Base-by-base conservation (phyloP, 1,140 invertebrate genomes). In the Bombus ignitus region DNA sequence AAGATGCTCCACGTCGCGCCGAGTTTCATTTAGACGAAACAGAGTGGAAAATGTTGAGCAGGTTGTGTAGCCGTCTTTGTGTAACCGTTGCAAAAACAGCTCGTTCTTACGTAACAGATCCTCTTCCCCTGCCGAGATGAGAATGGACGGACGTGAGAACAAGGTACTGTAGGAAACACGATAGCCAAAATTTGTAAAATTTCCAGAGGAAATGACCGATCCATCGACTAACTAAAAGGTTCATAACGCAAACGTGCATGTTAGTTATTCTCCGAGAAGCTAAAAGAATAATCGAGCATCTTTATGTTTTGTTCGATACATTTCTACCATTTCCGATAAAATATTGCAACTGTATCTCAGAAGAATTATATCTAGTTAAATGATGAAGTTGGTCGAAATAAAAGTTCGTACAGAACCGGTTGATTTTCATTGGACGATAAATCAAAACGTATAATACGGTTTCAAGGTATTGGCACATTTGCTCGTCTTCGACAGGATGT, bases 81-180 rank as follows among this genome's bases (percentile, higher is more conserved):
- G 82, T n/a, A 62, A 13, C 22, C 83, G 83, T 92, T 90, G 88
- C 84, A 90, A 88, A 92, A 91, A 90, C 87, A 53, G 39, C 57
- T 62, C 37, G 68, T 82, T 83, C 84, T 92, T 92, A 87, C 87
- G 90, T 80, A 92, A 92, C 53, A 65, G 53, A 76, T 74, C 84
- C 76, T 71, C 85, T 85, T 87, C 74, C 91, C 62, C 84, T 86
- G 86, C n/a, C 28, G 87, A 81, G 89, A 90, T 68, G 83, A 76
- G 85, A 88, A 81, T 83, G 70, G 37, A 81, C 59, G 66, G 71
- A 82, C 75, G 86, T 85, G 90, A 81, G 84, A 91, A 87, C 70
- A 75, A 28, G 72, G 66, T 53, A 53, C 1, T 1, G 47, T 18
- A 53, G 18, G 47, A 53, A 53, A 53, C 39, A 74, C 72, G 8